Evolutionary conservation across 2,888 invertebrate genomes (phyloP), one percentile per base, ranked within the genome.

Genomic region (Cheilosia vernalis): DNA sequence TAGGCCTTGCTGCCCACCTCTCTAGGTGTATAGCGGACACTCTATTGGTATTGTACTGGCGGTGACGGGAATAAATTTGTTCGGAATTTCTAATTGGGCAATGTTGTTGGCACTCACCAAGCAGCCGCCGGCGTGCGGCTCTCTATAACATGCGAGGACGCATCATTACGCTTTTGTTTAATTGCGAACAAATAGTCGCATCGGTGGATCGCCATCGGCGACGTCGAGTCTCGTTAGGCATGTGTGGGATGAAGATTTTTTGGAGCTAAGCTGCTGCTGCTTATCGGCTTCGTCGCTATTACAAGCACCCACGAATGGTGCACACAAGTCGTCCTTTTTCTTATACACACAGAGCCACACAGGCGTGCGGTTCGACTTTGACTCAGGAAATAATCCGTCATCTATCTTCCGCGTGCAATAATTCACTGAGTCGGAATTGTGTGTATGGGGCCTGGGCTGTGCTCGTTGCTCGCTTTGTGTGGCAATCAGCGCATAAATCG

Each of bases 91-190:
- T 85, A 85, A 85, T 85, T 85, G 81, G 85, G 76, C 81, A 81
- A 67, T 77, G 81, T 81, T 67, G 44, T 64, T 69, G 51, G 81
- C 69, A 64, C 77, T 60, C 77, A 76, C 64, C 56, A 51, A 44
- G 7, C 27, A 9, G 58, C 72, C 66, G 55, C 6, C 21, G 61
- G 55, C 21, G 58, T 6, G 6, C 27, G 49, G 33, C 6, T n/a
- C n/a, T 17, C 47, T 47, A 53, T 40, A 72, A 72, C 67, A 63
- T 73, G 67, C 61, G 67, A 67, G 33, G 73, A 81, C 81, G 85
- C 85, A 81, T 81, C 81, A 85, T 85, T 85, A 85, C 85, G 85
- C 76, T 85, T 85, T 85, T 77, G 85, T 85, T 85, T 85, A 85
- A 85, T 85, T 85, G 85, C 85, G 72, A 85, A 85, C 85, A 85